Conservation (phyloP, 2,113 vertebrate species). For the Melozone crissalis region DNA sequence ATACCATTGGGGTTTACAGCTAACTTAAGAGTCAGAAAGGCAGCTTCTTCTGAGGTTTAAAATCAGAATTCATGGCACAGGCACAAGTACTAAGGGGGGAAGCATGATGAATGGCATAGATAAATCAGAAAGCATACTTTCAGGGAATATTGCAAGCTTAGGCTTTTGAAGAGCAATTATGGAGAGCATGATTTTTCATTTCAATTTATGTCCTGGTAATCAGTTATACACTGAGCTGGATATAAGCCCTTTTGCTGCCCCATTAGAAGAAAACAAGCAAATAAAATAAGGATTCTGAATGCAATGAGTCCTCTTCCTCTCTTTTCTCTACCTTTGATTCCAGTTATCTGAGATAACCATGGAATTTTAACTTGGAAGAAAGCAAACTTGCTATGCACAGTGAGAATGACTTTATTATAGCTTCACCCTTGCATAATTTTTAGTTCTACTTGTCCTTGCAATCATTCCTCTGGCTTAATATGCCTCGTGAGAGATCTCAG, state of each 20-base stretch:
- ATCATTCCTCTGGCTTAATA: background rate
- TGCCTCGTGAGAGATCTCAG: background rate
- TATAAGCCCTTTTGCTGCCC: background rate
- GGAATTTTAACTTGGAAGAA: background rate
- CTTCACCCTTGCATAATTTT: background rate
- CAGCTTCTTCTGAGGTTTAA: background rate
- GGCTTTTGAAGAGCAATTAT: slow-evolving; percentile 2
- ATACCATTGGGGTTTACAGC: background rate
- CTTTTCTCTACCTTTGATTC: background rate
- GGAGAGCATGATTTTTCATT: slow-evolving; percentile 5
- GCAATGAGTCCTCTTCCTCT: background rate
- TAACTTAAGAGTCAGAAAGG: background rate
- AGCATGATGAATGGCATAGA: background rate
- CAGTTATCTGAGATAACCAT: background rate
- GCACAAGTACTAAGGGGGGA: background rate
- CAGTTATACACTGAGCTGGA: background rate
- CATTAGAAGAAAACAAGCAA: background rate
- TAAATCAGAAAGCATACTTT: slow-evolving; percentile 5
- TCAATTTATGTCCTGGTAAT: background rate
- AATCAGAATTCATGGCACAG: slow-evolving; percentile 9
- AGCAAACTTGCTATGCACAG: background rate
- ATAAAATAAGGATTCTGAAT: background rate
- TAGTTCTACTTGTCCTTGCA: background rate
- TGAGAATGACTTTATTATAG: background rate
- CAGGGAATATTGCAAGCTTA: background rate